These are phyloP conservation scores for Calcarius lapponicus DNA, from an alignment of 2,797 vertebrate genomes.

Conservation along the genomic window DNA sequence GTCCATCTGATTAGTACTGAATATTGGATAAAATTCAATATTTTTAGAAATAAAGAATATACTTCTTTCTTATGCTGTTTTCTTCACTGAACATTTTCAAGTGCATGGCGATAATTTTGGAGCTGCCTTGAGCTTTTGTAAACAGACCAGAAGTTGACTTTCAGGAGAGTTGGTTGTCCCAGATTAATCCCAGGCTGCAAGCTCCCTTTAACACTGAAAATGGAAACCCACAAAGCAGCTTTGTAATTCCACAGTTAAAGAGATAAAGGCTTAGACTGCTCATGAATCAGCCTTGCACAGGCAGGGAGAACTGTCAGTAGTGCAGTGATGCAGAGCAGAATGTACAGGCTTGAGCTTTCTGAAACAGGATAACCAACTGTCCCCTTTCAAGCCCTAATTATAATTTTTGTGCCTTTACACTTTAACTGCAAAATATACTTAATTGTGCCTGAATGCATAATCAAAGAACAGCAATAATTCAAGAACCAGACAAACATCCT, in stretches of 20 bases:
- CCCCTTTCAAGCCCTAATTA: background rate
- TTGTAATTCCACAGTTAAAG: background rate
- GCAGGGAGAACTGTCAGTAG: background rate
- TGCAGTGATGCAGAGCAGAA: fast-evolving
- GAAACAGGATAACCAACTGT: background rate
- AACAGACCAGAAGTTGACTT: background rate
- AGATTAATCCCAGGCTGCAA: background rate
- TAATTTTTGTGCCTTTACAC: background rate
- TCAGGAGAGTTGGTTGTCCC: background rate
- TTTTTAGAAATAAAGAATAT: background rate
- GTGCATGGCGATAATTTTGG: background rate
- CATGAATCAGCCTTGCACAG: background rate
- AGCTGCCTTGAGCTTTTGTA: background rate
- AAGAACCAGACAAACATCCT: background rate
- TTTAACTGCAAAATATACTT: background rate
- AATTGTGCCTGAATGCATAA: background rate
- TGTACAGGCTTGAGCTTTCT: background rate
- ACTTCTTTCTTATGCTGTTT: background rate
- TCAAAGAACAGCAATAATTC: background rate
- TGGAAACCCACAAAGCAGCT: slow-evolving; percentile 5
- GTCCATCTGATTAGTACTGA: background rate
- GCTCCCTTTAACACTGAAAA: background rate
- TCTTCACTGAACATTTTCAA: background rate
- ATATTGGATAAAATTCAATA: background rate
- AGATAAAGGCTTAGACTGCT: background rate